These are phyloP conservation scores for Cervus canadensis DNA, from an alignment of 2,113 vertebrate species.

Conservation along the genomic window DNA sequence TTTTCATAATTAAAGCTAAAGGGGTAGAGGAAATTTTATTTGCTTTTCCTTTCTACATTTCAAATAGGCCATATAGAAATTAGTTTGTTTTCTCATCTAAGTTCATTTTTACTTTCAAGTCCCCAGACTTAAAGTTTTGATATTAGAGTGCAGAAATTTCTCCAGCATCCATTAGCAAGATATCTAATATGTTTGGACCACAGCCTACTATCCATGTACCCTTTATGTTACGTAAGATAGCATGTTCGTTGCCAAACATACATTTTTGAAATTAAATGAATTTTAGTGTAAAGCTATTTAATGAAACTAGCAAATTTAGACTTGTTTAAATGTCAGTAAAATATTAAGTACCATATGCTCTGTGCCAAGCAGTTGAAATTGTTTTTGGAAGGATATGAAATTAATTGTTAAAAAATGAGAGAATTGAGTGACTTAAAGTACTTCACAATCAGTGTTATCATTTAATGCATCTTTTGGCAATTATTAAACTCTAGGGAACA, in stretches of 20 bases:
- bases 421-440: constrained; percentile 9
- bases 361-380: constrained; percentile 38
- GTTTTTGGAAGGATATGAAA: constrained; percentile 52
- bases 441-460: constrained; percentile 42
- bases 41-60: neutral
- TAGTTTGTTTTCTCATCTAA: neutral
- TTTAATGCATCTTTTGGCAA: constrained; percentile 72
- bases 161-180: neutral
- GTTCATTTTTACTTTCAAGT: neutral
- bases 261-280: constrained; percentile 37
- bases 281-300: constrained; percentile 60
- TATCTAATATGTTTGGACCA: neutral
- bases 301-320: neutral
- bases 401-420: constrained; percentile 49
- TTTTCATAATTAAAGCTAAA: neutral
- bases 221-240: neutral
- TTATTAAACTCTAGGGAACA: constrained; percentile 58
- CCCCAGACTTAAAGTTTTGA: neutral
- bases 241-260: neutral
- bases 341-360: constrained; percentile 49
- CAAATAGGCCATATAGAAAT: constrained; percentile 1
- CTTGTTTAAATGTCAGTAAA: constrained; percentile 59
- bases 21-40: neutral
- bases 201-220: neutral
- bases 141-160: neutral